Evolutionary conservation across 2,113 vertebrate genomes (phyloP).

Genomic region (Mobula hypostoma): DNA sequence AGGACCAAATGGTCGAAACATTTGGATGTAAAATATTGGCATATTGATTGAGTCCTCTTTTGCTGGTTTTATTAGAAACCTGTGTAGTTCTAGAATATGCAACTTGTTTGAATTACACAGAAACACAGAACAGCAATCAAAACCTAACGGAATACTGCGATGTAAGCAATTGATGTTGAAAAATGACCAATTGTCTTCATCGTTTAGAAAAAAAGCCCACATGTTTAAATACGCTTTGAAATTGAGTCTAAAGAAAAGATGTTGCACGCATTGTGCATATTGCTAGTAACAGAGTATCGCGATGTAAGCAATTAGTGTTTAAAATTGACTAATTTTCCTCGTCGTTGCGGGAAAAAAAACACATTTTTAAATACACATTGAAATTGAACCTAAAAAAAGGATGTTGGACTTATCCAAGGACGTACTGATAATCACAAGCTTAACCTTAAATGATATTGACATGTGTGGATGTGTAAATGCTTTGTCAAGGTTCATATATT

Average conservation of each 20-base stretch:
- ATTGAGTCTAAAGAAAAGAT: background rate
- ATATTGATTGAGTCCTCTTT: background rate
- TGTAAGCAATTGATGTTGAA: background rate
- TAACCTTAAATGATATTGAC: background rate
- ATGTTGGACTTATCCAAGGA: background rate
- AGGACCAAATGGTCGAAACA: slow-evolving; percentile 28
- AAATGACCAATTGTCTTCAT: background rate
- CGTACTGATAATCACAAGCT: background rate
- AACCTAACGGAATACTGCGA: background rate
- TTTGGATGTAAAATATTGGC: slow-evolving; percentile 20
- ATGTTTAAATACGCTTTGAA: background rate
- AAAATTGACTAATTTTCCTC: background rate
- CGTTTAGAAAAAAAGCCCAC: no score
- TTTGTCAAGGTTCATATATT: background rate
- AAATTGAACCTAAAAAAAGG: background rate
- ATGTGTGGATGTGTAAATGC: background rate
- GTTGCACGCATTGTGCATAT: background rate
- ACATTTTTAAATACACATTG: background rate
- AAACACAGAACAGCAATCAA: background rate
- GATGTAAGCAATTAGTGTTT: background rate
- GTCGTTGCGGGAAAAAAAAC: background rate
- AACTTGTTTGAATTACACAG: background rate
- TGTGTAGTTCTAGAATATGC: background rate
- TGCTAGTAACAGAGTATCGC: background rate
- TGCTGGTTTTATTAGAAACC: background rate